Base-by-base conservation (phyloP, 2,113 vertebrate species). In the Cryptomyrus ogoouensis region DNA sequence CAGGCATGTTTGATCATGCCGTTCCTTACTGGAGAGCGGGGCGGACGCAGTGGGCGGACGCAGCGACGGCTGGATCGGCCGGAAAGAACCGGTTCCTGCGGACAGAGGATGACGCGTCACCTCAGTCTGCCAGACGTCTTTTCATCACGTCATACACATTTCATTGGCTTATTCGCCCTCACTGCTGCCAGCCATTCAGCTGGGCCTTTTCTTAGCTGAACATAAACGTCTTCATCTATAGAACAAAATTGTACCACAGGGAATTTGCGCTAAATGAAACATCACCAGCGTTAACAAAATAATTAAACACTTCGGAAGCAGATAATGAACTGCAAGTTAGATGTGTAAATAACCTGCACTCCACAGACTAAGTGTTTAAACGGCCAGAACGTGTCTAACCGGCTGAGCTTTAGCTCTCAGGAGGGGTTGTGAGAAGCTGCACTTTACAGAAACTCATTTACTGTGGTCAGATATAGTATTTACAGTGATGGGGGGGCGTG, bases 71-170 rank as follows among this genome's bases (percentile, higher is more conserved):
- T 98, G 97, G 94, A 99, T 97, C 58, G 98, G 98, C 91, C 98
- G 97, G 95, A 99, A 99, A 0, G 98, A 99, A 91, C 98, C 98
- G 91, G 98, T 98, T 93, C 96, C 96, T 97, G 92, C 19, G 46
- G 83, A 39, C 39, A 90, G 15, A 70, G 1, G 56, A 3, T 27
- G 2, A 12, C 24, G 62, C 19, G 58, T 5, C 46, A 19, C 19
- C 31, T 39, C 35, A 4, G 35, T 66, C 39, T 3, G 89, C 49
- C 58, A 35, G 46, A 87, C 2, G 17, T 21, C 5, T 83, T 42
- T 49, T 31, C 31, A 83, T 17, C 39, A 46, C 8, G 42, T 7
- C 77, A 58, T 27, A 84, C 52, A n/a, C 46, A 31, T 62, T 44
- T 83, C 35, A 83, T 35, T 58, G 44, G n/a, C 70, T 49, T 27